Evolutionary conservation across 1,140 invertebrate species (phyloP), one percentile per base, ranked within the genome.

Genomic region (Platyura marginata): DNA sequence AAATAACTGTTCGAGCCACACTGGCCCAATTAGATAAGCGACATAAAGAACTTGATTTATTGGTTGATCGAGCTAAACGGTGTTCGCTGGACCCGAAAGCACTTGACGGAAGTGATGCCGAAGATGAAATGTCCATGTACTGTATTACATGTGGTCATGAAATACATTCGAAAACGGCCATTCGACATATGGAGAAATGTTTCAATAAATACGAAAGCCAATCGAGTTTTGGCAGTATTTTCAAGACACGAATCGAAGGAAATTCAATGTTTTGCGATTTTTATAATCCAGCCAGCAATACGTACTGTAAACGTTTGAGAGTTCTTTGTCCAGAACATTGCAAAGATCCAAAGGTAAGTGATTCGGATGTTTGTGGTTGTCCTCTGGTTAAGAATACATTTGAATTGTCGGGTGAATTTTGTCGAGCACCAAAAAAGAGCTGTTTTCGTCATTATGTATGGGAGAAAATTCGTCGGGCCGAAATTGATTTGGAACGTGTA

Each of bases 191-290:
- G 82, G 89, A 92, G 62, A 89, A 90, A 53, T 93, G 89, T 62
- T 94, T 91, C 56, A 87, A 92, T 49, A 95, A 95, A 74, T 91
- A 93, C 62, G 95, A 99, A 59, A 91, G 88, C 39, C 90, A 96
- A 64, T 88, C 91, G 3, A 94, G 92, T 0, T 98, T 95, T 63
- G 92, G 90, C 13, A 94, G 88, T 13, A 78, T 88, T 37, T 93
- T 87, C 52, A 88, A 93, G 56, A 95, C 92, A 1, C 71, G 84
- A 37, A 93, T 96, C 48, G 92, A 96, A 62, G 86, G 13, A 77
- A 86, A 63, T 84, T 88, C 54, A 8, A 94, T 98, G 81, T 98
- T 98, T 60, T 99, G 95, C 61, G 94, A 98, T 56, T 91, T 84
- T 60, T 98, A 84, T 59, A 97, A 96, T 66, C 72, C 83, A 3